phyloP scores from a whole-genome alignment of 2,888 invertebrate genomes.

The Tachina lurida region DNA sequence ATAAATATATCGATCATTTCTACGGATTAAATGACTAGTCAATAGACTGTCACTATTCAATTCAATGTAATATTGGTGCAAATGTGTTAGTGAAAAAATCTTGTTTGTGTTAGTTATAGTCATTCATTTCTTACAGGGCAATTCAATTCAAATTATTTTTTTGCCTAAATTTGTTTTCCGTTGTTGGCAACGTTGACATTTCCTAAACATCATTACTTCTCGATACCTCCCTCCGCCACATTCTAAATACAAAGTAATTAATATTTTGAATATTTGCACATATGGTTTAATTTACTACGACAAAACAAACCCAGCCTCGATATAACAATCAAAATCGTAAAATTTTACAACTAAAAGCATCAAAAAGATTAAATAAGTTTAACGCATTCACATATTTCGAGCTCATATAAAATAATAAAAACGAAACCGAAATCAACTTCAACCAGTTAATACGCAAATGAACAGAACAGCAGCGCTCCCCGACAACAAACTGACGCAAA shows the following conservation, averaged over 20 bases:
- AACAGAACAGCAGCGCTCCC: conserved; percentile 43
- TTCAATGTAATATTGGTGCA: too few relatives aligned
- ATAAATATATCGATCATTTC: too few relatives aligned
- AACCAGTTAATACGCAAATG: conserved; percentile 49
- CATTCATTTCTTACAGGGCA: too few relatives aligned
- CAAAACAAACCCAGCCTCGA: conserved; percentile 25
- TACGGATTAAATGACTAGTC: too few relatives aligned
- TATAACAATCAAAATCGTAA: conserved; percentile 69
- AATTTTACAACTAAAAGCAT: conserved; percentile 70
- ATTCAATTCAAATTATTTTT: too few relatives aligned
- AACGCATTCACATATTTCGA: conserved; percentile 56
- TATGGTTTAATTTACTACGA: conserved; percentile 67
- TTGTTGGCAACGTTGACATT: not conserved
- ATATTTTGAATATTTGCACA: conserved; percentile 69
- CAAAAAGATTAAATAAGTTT: conserved; percentile 72
- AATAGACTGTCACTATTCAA: too few relatives aligned
- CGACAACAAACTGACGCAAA: conserved; percentile 13
- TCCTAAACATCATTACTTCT: not conserved
- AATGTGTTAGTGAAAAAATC: too few relatives aligned
- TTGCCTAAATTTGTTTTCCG: too few relatives aligned
- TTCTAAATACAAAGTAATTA: conserved; percentile 65
- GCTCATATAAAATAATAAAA: conserved; percentile 67
- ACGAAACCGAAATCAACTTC: conserved; percentile 32
- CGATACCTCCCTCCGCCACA: not conserved
- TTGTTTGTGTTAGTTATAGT: too few relatives aligned